Evolutionary conservation across 2,113 vertebrate genomes (phyloP).

Genomic region (Eurypyga helias): DNA sequence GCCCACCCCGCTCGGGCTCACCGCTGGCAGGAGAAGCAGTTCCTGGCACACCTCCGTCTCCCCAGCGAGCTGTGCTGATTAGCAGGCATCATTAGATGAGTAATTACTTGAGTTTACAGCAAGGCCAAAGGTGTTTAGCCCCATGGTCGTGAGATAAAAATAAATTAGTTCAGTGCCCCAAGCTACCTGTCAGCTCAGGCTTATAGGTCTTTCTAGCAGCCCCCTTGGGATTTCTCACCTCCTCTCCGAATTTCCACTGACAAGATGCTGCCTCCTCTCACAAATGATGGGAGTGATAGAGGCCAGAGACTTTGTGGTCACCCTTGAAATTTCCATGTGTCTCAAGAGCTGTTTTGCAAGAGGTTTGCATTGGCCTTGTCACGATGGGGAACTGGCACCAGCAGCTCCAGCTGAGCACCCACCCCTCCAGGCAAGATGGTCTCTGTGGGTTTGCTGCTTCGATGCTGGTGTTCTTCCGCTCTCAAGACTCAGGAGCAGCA

Average conservation of each 20-base stretch:
- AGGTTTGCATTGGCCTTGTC: rapidly evolving
- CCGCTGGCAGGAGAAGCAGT: neutral
- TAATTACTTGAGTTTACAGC: neutral
- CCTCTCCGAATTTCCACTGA: neutral
- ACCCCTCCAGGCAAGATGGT: neutral
- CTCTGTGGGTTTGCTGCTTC: neutral
- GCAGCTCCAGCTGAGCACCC: neutral
- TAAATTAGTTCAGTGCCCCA: neutral
- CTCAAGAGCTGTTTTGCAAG: neutral
- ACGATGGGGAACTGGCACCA: neutral
- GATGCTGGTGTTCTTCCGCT: rapidly evolving
- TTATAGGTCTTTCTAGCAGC: neutral
- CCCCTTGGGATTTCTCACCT: neutral
- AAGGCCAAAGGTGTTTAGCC: neutral
- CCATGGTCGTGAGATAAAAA: neutral
- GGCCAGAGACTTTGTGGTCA: neutral
- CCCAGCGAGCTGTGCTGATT: rapidly evolving
- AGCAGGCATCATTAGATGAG: neutral
- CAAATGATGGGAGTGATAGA: rapidly evolving
- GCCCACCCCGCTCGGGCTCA: neutral
- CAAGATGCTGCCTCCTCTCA: neutral
- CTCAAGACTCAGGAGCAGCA: neutral
- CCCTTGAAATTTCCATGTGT: neutral
- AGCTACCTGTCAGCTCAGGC: neutral
- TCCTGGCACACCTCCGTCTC: rapidly evolving